Evolutionary conservation across 2,113 vertebrate genomes (phyloP).

Genomic region (Tragelaphus buxtoni): DNA sequence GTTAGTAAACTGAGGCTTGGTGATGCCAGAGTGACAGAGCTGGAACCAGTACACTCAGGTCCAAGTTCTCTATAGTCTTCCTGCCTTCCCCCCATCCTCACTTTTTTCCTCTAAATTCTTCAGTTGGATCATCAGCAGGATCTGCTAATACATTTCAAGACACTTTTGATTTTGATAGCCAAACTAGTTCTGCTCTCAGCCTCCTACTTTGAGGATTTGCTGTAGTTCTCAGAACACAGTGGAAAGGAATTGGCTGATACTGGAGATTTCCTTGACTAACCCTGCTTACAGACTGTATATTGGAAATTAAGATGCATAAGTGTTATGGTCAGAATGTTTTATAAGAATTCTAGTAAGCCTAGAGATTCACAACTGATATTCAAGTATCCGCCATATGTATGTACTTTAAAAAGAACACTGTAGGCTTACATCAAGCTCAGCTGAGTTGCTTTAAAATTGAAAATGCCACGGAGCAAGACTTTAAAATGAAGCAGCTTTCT

Average conservation of each 20-base stretch:
- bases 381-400: not conserved
- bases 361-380: not conserved
- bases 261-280: not conserved
- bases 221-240: not conserved
- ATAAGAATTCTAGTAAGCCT: not conserved
- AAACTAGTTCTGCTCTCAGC: not conserved
- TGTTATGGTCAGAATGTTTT: not conserved
- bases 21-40: not conserved
- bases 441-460: conserved; percentile 13
- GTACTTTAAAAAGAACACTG: conserved; percentile 11
- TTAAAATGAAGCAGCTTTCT: conserved; percentile 8
- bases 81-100: not conserved
- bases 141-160: not conserved
- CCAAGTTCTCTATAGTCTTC: not conserved
- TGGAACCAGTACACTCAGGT: not conserved
- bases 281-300: not conserved
- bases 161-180: not conserved
- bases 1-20: not conserved
- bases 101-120: not conserved
- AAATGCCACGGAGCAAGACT: not conserved
- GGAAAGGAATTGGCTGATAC: not conserved
- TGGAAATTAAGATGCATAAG: conserved; percentile 15
- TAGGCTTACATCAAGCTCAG: not conserved
- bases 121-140: not conserved
- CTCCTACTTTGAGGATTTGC: not conserved